Evolutionary conservation across 2,888 invertebrate species (phyloP).

Genomic region (Notocelia uddmanniana): DNA sequence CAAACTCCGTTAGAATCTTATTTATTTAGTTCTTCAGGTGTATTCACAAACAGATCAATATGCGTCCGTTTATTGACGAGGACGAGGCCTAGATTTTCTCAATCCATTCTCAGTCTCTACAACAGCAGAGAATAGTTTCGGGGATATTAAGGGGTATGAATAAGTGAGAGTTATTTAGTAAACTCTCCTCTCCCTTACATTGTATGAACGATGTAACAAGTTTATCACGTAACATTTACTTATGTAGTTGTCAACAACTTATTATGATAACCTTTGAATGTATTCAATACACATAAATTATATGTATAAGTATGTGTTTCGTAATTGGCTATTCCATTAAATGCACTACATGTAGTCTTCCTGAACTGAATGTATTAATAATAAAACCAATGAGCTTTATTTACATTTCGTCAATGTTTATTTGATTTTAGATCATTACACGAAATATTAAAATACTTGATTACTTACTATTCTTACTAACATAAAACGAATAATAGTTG

Average conservation of each 20-base stretch:
- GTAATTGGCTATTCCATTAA: neutral
- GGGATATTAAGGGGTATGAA: neutral
- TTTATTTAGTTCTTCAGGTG: too few species aligned
- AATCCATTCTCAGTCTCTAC: too few species aligned
- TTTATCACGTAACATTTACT: constrained; percentile 4
- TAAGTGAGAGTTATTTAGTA: neutral
- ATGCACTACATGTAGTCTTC: neutral
- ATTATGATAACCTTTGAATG: neutral
- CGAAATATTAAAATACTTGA: too few species aligned
- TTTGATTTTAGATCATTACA: neutral
- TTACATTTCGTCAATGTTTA: neutral
- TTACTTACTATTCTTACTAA: too few species aligned
- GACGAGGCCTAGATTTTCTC: too few species aligned
- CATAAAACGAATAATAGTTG: too few species aligned
- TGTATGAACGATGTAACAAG: neutral
- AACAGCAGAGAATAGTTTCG: too few species aligned
- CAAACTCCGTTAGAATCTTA: too few species aligned
- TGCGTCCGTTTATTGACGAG: too few species aligned
- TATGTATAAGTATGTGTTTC: neutral
- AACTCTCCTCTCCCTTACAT: neutral
- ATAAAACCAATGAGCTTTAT: neutral
- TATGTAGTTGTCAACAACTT: neutral
- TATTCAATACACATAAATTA: neutral
- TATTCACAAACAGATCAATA: too few species aligned
- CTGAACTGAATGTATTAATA: neutral